Evolutionary conservation across 2,888 invertebrate species (phyloP), one percentile per base, ranked within the genome.

Genomic region (Hydropsyche betteni): DNA sequence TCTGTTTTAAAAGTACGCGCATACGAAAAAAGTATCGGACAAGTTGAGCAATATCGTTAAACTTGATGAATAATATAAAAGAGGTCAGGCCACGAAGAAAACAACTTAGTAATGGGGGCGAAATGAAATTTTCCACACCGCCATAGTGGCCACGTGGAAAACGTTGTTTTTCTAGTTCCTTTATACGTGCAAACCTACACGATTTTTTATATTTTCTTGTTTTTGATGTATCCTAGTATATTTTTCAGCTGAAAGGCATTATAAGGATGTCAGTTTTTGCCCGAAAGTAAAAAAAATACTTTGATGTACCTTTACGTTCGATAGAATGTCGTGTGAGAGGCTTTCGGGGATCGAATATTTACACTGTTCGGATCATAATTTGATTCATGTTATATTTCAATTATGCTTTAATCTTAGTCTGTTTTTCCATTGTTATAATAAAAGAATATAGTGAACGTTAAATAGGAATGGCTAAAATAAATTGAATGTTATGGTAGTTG

Each of bases 81-180:
- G 64, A 64, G 64, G 64, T 64, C 64, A 64, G 34, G 64, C 34
- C 55, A n/a, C 8, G 55, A 16, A 55, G 55, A 64, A 64, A 64
- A 64, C 64, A 64, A 64, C 64, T 64, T 64, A 24, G 64, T 64
- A 64, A 64, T 64, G 64, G 64, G 10, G n/a, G 64, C 64, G 34
- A 64, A 64, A 34, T 64, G 34, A 64, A 64, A 64, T 64, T 64
- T 64, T 64, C 33, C 64, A 64, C 5, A 36, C 36, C 5, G 36
- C 36, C 24, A 61, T 33, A 64, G 36, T 36, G 64, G 34, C 10
- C 64, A 64, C 64, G 61, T 61, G 61, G 33, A 10, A 53, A 14
- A 53, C 53, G 16, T 58, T 58, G 58, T 58, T 58, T 58, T 58
- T 58, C 58, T 8, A 58, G 8, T 16, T 44, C 6, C 6, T 24